Conservation (phyloP, 2,888 invertebrate genomes). For the Punctoribates punctum region DNA sequence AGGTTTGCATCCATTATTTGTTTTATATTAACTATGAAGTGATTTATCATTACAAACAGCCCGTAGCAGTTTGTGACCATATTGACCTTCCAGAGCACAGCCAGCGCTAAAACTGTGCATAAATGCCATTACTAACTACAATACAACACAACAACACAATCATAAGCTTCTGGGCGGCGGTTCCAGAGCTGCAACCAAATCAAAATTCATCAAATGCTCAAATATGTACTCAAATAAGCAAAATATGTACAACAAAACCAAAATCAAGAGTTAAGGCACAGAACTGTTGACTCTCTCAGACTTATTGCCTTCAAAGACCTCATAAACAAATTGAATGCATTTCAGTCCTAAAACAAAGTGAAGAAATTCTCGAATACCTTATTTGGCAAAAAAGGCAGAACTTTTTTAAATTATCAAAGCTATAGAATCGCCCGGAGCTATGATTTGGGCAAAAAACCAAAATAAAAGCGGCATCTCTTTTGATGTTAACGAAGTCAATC, state of each 20-base stretch:
- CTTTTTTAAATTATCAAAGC: constrained; percentile 15
- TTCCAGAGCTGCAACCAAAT: constrained; percentile 6
- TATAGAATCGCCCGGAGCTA: constrained; percentile 29
- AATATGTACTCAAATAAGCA: too few relatives aligned
- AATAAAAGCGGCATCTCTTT: constrained; percentile 33
- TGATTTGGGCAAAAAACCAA: constrained; percentile 12
- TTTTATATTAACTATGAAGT: constrained; percentile 38
- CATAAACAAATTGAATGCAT: constrained; percentile 22
- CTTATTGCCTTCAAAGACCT: constrained; percentile 23
- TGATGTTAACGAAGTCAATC: constrained; percentile 30
- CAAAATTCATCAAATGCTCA: constrained; percentile 11
- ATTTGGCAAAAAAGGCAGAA: constrained; percentile 36
- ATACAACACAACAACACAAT: constrained; percentile 25
- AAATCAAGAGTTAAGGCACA: not conserved
- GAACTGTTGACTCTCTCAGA: constrained; percentile 4
- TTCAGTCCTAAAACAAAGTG: constrained; percentile 22
- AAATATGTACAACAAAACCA: too few relatives aligned
- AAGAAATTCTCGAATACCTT: constrained; percentile 25
- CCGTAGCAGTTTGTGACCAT: constrained; percentile 30
- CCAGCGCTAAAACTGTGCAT: constrained; percentile 5
- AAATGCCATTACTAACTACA: constrained; percentile 21
- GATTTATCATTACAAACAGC: constrained; percentile 37
- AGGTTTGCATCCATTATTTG: constrained; percentile 38
- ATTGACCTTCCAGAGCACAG: constrained; percentile 28
- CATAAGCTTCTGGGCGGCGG: constrained; percentile 35